Base-by-base conservation (phyloP, 2,797 vertebrate species). In the Notolabrus celidotus region DNA sequence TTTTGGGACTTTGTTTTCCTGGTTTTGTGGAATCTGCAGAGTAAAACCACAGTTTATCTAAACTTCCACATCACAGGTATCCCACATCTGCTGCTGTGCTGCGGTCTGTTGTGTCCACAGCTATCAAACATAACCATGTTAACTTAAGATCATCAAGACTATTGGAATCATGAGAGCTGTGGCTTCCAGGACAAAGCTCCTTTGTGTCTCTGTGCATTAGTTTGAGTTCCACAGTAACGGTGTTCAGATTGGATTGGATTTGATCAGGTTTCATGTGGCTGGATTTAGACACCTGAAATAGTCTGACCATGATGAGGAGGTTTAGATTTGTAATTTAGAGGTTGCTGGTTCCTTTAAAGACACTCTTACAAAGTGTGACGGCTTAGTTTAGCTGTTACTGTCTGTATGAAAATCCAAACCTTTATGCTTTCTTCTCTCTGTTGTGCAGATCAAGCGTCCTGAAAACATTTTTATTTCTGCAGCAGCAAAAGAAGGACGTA, bases 141-240 rank as follows among this genome's bases (percentile, higher is more conserved):
- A 39, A 59, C 58, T 11, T 41, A 29, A 43, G 71, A 29, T 36
- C 25, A 52, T 52, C 25, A 19, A 25, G 16, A 20, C 42, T 23
- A 67, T 75, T 67, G 34, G 45, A 69, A 41, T 87, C 86, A 83
- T 73, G 78, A 68, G 83, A 67, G 51, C n/a, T 17, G 31, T 49
- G 43, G 55, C 55, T 68, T 36, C 25, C 22, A 42, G 70, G 43
- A 71, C 73, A 83, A 71, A 60, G 51, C 25, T 58, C 45, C 3
- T 31, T 39, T 56, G 42, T 77, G 64, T 76, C 27, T 69, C 43
- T 43, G 20, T 36, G 56, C 58, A 56, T 66, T 49, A 67, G 56
- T 50, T 43, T 67, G 34, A 67, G 67, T 80, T 71, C 55, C 59
- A 34, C 47, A 33, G 8, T 54, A 36, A 47, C 55, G 23, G 41